Base-by-base conservation (phyloP, 2,113 vertebrate genomes). In the Reinhardtius hippoglossoides region DNA sequence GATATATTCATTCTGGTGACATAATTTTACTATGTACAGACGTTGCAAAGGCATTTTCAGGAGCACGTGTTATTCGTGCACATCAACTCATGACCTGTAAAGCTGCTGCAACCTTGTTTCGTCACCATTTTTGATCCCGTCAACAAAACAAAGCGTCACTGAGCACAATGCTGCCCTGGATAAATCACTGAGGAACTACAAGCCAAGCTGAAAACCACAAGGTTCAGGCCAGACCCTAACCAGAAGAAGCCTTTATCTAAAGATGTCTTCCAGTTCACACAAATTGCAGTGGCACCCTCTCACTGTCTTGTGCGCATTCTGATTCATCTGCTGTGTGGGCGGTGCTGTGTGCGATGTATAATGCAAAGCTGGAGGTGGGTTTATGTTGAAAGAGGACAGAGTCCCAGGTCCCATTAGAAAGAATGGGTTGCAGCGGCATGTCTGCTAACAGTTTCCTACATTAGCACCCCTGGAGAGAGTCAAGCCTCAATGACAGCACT, bases 341-440 rank as follows among this genome's bases (percentile, higher is more conserved):
- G 74, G 69, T 58, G 42, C 70, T 73, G 70, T 67, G 46, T 64
- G 59, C 42, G 18, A 90, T 90, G 74, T 87, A 86, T 88, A 88
- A 92, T 92, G 86, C 80, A 89, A 86, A 80, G 77, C 85, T 61
- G 83, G 57, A 71, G 74, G 73, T 75, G 70, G 79, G 73, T 80
- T 91, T 56, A 18, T 70, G 78, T 31, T 62, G 79, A 80, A 54
- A 54, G 20, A 85, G 70, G 42, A 50, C 14, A 18, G 16, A 67
- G 67, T 23, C 52, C 58, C 76, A 52, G 56, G 74, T 79, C 77
- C 80, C 77, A 64, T 85, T 86, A 80, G 71, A 74, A 84, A 74
- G 76, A 90, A 84, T 83, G 86, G 88, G 79, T 84, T 83, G 83
- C 72, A 78, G 74, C 77, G 83, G 82, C 88, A 82, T 77, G 81